These are phyloP conservation scores for Metridium senile DNA, from an alignment of 92 coral and sea anemone genomes.

Conservation along the genomic window DNA sequence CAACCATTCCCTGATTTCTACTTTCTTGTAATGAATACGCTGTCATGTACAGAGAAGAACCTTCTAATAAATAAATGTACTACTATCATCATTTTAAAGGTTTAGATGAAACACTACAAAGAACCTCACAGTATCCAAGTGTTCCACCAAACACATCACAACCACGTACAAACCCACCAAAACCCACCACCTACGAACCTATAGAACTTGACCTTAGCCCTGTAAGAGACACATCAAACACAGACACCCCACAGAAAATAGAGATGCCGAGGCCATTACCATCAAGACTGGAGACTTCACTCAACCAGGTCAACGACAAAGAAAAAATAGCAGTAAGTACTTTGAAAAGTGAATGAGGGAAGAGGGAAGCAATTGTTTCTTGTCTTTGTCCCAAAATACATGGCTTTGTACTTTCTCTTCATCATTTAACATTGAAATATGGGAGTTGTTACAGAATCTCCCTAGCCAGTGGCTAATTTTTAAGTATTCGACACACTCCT, in stretches of 20 bases:
- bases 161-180: conserved; percentile 80
- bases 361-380: too few species aligned
- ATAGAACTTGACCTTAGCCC: conserved; percentile 76
- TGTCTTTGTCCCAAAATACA: too few species aligned
- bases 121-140: conserved; percentile 43
- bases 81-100: background rate
- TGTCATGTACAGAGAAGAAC: too few species aligned
- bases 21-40: too few species aligned
- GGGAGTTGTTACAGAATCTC: too few species aligned
- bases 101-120: conserved; percentile 50
- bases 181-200: conserved; percentile 83
- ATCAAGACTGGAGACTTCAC: conserved; percentile 19
- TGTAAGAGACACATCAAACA: conserved; percentile 35
- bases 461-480: too few species aligned
- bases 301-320: conserved; percentile 8
- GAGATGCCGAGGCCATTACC: background rate
- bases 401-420: too few species aligned
- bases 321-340: conserved; percentile 4
- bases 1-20: too few species aligned
- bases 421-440: too few species aligned
- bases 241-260: conserved; percentile 25
- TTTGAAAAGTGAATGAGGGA: conserved; percentile 4
- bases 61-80: too few species aligned
- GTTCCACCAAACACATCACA: conserved; percentile 61
- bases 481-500: too few species aligned